Percentiles rank a stretch among this genome's conserved stretches.
These are phyloP conservation scores for Pseudomugil gertrudae DNA, from an alignment of 2,797 vertebrate genomes.

Conservation along the genomic window DNA sequence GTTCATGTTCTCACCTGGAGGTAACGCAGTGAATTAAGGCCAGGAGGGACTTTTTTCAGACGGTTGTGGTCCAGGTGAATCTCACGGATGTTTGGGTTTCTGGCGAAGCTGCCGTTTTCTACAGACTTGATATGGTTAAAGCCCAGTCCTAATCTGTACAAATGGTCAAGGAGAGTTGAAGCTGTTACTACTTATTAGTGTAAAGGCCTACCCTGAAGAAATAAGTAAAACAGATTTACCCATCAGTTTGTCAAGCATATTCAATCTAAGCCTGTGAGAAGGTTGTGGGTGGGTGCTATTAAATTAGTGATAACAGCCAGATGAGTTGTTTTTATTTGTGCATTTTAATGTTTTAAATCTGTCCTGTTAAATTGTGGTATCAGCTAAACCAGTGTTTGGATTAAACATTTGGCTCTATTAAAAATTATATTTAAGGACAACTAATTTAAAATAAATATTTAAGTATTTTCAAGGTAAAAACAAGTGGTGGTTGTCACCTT, in stretches of 20 bases:
- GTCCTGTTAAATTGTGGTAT: too few species aligned
- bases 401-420: background rate
- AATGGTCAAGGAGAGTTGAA: slow-evolving; percentile 5
- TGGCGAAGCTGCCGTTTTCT: slow-evolving; percentile 92
- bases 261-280: background rate
- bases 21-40: slow-evolving; percentile 88
- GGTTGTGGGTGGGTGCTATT: background rate
- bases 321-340: too few species aligned
- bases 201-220: background rate
- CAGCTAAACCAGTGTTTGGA: background rate
- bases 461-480: background rate
- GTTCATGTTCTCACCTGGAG: slow-evolving; percentile 85
- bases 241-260: background rate
- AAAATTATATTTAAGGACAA: too few species aligned
- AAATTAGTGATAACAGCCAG: background rate
- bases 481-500: slow-evolving; percentile 79
- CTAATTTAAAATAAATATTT: too few species aligned
- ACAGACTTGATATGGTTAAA: slow-evolving; percentile 95
- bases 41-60: slow-evolving; percentile 90
- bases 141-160: slow-evolving; percentile 89
- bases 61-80: slow-evolving; percentile 95
- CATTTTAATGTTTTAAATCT: too few species aligned
- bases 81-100: slow-evolving; percentile 87
- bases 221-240: background rate
- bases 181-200: background rate